Conservation (phyloP, 2,113 vertebrate species). For the Chaenocephalus aceratus region DNA sequence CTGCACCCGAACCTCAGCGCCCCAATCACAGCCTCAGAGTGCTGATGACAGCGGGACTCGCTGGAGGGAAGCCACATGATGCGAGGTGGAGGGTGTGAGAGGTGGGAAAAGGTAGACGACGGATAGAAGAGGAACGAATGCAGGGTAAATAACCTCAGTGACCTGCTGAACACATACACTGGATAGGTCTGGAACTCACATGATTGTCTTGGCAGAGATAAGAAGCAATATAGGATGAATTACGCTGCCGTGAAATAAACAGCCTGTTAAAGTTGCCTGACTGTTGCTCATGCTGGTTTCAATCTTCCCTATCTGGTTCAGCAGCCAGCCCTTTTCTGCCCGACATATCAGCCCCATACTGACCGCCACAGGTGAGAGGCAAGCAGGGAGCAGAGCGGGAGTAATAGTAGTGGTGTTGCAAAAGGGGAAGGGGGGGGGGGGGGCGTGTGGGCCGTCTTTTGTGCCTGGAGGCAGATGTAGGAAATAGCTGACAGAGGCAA, state of each 20-base stretch:
- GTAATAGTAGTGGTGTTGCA: not conserved
- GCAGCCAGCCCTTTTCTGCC: slow-evolving; percentile 16
- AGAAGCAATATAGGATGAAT: slow-evolving; percentile 23
- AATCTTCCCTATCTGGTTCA: slow-evolving; percentile 44
- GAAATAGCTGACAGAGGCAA: slow-evolving; percentile 78
- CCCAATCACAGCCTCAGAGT: slow-evolving; percentile 64
- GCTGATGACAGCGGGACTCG: slow-evolving; percentile 64
- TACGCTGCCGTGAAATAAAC: slow-evolving; percentile 38
- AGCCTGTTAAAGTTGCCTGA: slow-evolving; percentile 16
- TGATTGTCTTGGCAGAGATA: slow-evolving; percentile 33
- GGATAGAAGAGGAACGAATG: slow-evolving; percentile 35
- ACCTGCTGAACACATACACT: slow-evolving; percentile 19
- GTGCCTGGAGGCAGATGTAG: slow-evolving; percentile 73
- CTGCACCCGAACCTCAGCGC: slow-evolving; percentile 67
- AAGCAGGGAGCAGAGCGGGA: slow-evolving; percentile 21
- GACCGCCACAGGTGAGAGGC: slow-evolving; percentile 58
- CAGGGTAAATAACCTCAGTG: slow-evolving; percentile 40
- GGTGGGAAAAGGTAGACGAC: slow-evolving; percentile 19
- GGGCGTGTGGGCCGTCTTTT: slow-evolving; percentile 31
- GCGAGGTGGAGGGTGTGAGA: slow-evolving; percentile 23
- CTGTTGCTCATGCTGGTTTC: slow-evolving; percentile 52
- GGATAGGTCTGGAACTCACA: slow-evolving; percentile 6
- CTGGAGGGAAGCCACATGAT: slow-evolving; percentile 14
- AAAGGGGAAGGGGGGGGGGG: not conserved
- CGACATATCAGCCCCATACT: slow-evolving; percentile 11